These are phyloP conservation scores for Sternotherus odoratus DNA, from an alignment of 2,797 vertebrate genomes.

Conservation along the genomic window DNA sequence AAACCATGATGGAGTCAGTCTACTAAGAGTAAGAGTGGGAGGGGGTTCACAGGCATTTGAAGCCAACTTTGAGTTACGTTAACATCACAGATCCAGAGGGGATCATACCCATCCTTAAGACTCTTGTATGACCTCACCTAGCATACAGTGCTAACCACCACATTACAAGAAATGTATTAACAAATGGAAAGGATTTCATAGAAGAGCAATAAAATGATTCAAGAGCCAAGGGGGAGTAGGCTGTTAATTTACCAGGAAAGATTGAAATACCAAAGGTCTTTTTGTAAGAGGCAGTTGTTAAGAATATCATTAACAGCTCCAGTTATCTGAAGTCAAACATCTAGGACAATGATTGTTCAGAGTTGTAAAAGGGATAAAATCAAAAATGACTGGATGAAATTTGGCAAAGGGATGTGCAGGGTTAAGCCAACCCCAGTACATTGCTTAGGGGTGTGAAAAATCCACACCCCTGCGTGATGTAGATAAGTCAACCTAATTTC, in stretches of 20 bases:
- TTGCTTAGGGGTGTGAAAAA: background rate
- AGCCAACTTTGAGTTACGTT: background rate
- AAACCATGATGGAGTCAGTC: accelerated
- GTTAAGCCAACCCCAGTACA: background rate
- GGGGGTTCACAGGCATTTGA: background rate
- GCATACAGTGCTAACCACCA: accelerated
- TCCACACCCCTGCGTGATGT: background rate
- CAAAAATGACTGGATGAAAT: background rate
- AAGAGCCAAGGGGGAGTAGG: background rate
- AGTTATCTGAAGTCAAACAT: background rate
- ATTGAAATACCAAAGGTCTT: accelerated
- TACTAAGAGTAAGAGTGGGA: accelerated
- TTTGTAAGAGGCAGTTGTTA: background rate
- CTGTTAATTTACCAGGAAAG: background rate
- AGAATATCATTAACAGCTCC: background rate
- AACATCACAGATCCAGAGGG: background rate
- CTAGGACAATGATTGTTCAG: background rate
- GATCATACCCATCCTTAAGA: accelerated
- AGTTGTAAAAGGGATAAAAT: background rate
- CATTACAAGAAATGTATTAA: accelerated
- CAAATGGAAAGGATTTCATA: background rate
- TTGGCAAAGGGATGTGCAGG: background rate
- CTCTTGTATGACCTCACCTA: background rate
- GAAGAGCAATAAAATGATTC: background rate
- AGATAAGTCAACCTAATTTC: background rate